phyloP scores from a whole-genome alignment of 2,797 vertebrate genomes.

The Catostomus latipinnis region DNA sequence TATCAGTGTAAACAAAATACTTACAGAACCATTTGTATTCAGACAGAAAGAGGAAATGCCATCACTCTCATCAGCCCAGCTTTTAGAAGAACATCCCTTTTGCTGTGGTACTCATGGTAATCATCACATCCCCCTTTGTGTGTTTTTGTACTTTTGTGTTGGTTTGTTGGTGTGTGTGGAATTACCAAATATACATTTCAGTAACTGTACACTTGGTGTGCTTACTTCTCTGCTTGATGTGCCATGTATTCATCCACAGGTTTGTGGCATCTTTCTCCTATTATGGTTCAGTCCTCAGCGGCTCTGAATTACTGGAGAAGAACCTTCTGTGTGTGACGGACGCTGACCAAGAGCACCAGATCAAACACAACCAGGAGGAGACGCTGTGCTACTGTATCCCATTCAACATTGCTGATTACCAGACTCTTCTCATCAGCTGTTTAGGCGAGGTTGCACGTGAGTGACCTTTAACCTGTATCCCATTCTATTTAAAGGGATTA shows the following conservation, averaged over 20 bases:
- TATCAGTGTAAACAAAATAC: not conserved
- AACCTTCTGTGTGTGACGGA: slow-evolving; percentile 82
- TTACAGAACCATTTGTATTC: slow-evolving; percentile 53
- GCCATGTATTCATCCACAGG: slow-evolving; percentile 72
- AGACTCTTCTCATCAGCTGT: slow-evolving; percentile 91
- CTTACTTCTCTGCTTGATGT: not conserved
- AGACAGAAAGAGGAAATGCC: slow-evolving; percentile 86
- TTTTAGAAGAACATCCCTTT: slow-evolving; percentile 85
- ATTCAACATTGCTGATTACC: slow-evolving; percentile 82
- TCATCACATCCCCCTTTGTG: not conserved
- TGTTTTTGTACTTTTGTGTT: not conserved
- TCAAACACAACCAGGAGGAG: slow-evolving; percentile 54
- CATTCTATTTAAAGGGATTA: not conserved
- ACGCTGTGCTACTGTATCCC: slow-evolving; percentile 83
- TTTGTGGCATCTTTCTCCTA: slow-evolving; percentile 92
- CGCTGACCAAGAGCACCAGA: slow-evolving; percentile 48
- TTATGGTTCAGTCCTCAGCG: slow-evolving; percentile 90
- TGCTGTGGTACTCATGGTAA: slow-evolving; percentile 96
- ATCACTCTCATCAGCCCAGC: slow-evolving; percentile 79
- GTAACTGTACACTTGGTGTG: not conserved
- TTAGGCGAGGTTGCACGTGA: slow-evolving; percentile 87
- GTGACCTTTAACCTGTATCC: slow-evolving; percentile 40
- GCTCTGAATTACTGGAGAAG: slow-evolving; percentile 88
- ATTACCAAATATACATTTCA: not conserved
- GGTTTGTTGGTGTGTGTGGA: not conserved